Evolutionary conservation across 1,140 invertebrate species (phyloP), one percentile per base, ranked within the genome.

Genomic region (Meteorus sp.): DNA sequence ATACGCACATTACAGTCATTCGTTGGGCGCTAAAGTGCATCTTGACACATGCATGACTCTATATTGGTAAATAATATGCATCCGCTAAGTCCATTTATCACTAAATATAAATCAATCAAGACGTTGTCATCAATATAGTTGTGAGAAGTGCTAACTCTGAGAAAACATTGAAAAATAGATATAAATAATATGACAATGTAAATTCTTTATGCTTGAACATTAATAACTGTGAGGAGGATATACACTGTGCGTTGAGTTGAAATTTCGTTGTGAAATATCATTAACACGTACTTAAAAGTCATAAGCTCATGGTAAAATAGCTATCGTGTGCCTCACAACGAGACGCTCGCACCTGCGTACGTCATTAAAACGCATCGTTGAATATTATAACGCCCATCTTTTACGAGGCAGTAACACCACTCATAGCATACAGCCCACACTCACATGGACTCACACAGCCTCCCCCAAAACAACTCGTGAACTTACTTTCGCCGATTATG

Each of bases 1-100:
- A 75, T 75, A 75, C 75, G 75, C 75, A 74, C 72, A 75, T 76
- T 75, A 75, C 69, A 71, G 67, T 72, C 67, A 73, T 67, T 75
- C 59, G 63, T 55, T 39, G 56, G 39, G 9, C 17, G 7, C 33
- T 47, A 25, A 52, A 44, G 23, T 44, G 33, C 39, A 22, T 51
- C 56, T 29, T 59, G 48, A 59, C 35, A 33, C 43, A 27, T 43
- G 31, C 19, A 11, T n/a, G n/a, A n/a, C n/a, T n/a, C 22, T 50
- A 8, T 29, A 9, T 33, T 52, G 22, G n/a, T n/a, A n/a, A n/a
- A n/a, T n/a, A n/a, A n/a, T n/a, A n/a, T n/a, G n/a, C n/a, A n/a
- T 31, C 15, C 29, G 29, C 11, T 37, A 22, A 19, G n/a, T 19
- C 29, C 17, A 52, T 33, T 52, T 20, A n/a, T n/a, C n/a, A n/a